Conservation (phyloP, 2,797 vertebrate genomes). For the Galago senegalensis region DNA sequence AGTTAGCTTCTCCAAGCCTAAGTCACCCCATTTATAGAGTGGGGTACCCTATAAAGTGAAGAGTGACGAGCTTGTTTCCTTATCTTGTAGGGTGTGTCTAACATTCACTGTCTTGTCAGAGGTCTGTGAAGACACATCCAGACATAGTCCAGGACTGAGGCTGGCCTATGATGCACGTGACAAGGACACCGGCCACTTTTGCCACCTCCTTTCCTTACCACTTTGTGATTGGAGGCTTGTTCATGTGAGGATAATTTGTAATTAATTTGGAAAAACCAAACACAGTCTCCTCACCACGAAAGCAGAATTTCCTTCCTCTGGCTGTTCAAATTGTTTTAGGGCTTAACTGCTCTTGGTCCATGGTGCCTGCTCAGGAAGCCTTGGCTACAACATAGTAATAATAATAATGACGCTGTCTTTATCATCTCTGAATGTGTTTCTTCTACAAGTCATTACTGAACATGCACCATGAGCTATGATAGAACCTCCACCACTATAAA, state of each 20-base stretch:
- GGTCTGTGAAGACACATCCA: not conserved
- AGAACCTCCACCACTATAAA: not conserved
- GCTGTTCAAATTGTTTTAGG: not conserved
- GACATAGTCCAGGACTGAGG: not conserved
- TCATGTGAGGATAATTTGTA: not conserved
- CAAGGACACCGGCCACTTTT: not conserved
- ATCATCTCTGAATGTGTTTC: too few relatives aligned
- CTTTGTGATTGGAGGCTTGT: not conserved
- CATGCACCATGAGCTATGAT: accelerated
- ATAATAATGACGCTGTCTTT: not conserved
- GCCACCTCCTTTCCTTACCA: not conserved
- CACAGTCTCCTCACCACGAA: not conserved
- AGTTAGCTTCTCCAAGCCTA: accelerated
- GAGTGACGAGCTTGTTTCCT: not conserved
- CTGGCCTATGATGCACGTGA: too few relatives aligned
- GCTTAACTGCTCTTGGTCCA: not conserved
- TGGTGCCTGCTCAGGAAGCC: accelerated
- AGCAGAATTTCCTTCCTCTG: not conserved
- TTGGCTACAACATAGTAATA: not conserved
- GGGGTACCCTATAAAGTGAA: not conserved
- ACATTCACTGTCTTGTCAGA: not conserved
- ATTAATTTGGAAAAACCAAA: not conserved
- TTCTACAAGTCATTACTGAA: not conserved
- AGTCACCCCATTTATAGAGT: not conserved
- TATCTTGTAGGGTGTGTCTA: not conserved